phyloP scores from a whole-genome alignment of 2,113 vertebrate genomes.

The Tachysurus fulvidraco region DNA sequence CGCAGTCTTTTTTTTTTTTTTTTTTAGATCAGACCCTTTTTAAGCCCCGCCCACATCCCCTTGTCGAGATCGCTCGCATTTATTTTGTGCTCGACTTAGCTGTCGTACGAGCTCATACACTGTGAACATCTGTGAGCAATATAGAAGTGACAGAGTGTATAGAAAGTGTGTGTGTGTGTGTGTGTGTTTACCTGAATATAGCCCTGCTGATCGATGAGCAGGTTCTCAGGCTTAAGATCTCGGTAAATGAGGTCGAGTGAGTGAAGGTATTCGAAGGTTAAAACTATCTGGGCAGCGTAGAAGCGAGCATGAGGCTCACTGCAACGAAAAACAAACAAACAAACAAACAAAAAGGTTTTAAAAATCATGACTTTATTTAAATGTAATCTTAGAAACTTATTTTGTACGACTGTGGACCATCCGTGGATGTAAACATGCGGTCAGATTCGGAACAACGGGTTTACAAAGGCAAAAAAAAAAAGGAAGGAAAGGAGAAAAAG shows the following conservation, averaged over 20 bases:
- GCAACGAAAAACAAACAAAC: conserved; percentile 25
- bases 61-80: too few relatives aligned
- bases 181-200: conserved; percentile 81
- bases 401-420: not conserved
- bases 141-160: too few relatives aligned
- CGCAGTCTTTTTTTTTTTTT: too few relatives aligned
- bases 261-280: conserved; percentile 95
- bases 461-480: not conserved
- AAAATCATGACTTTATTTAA: too few relatives aligned
- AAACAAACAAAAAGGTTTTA: not conserved
- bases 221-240: conserved; percentile 92
- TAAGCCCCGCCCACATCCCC: too few relatives aligned
- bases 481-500: not conserved
- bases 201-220: conserved; percentile 92
- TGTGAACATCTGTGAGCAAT: too few relatives aligned
- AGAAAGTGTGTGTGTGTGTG: conserved; percentile 12
- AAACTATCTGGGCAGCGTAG: conserved; percentile 91
- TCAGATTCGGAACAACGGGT: not conserved
- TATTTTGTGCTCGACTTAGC: too few relatives aligned
- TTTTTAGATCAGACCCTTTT: too few relatives aligned
- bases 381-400: not conserved
- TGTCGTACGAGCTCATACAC: too few relatives aligned
- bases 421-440: not conserved
- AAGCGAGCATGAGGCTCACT: conserved; percentile 93
- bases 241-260: conserved; percentile 93